These are phyloP conservation scores for Lacerta agilis DNA, from an alignment of 2,797 vertebrate genomes.

Conservation along the genomic window DNA sequence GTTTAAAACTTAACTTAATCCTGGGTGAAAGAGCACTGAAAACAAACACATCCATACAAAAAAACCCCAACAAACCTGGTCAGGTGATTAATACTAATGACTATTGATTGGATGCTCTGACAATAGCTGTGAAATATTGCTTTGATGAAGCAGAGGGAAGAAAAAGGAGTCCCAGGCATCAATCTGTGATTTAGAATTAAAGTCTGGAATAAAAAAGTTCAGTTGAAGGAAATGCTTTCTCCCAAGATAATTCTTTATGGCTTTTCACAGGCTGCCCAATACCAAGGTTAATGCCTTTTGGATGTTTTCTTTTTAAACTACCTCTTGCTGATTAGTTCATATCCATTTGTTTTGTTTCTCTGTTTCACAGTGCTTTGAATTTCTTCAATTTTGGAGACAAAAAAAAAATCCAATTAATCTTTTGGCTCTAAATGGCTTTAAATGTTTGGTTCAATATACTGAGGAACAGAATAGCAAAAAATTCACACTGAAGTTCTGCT, in stretches of 20 bases:
- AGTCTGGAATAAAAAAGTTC: neutral
- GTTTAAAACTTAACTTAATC: neutral
- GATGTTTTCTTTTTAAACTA: neutral
- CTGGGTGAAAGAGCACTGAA: neutral
- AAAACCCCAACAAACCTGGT: neutral
- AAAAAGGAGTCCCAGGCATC: neutral
- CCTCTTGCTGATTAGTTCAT: slow-evolving; percentile 2
- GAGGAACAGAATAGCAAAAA: neutral
- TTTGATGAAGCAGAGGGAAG: neutral
- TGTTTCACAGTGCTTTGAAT: neutral
- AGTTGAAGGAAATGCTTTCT: neutral
- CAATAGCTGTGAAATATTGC: neutral
- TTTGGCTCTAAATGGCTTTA: neutral
- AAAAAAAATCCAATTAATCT: neutral
- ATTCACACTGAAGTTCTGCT: neutral
- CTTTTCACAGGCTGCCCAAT: neutral
- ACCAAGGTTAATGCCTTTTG: neutral
- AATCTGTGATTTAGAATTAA: neutral
- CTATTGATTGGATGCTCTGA: neutral
- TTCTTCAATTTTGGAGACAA: neutral
- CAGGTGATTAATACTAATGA: neutral
- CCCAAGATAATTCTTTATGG: neutral
- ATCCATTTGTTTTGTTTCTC: slow-evolving; percentile 2
- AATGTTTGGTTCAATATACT: neutral
- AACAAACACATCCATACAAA: neutral